These are phyloP conservation scores for Aricia agestis DNA, from an alignment of 1,140 invertebrate genomes.

Conservation along the genomic window DNA sequence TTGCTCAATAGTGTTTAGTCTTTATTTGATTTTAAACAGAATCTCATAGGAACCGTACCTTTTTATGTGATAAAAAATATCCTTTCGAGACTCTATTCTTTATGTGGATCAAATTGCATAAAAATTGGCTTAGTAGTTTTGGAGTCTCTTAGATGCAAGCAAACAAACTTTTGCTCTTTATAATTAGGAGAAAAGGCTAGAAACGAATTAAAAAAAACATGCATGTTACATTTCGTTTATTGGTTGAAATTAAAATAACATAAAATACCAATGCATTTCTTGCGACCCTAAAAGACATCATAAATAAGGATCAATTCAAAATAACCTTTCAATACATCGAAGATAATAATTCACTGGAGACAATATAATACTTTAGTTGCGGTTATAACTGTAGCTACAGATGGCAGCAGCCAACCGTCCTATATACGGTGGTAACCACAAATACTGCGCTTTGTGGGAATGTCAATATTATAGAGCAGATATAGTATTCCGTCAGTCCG, in stretches of 20 bases:
- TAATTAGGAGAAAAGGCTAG: too few species aligned
- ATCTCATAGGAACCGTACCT: too few species aligned
- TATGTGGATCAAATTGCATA: too few species aligned
- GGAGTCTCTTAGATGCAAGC: too few species aligned
- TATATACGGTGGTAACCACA: background rate
- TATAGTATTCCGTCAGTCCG: too few species aligned
- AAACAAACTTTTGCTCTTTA: too few species aligned
- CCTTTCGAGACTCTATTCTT: too few species aligned
- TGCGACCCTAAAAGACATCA: background rate
- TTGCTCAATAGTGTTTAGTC: too few species aligned
- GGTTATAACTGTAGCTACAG: constrained; percentile 6
- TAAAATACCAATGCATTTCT: background rate
- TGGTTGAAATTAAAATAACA: background rate
- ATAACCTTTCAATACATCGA: background rate
- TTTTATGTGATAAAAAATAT: too few species aligned
- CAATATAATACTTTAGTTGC: constrained; percentile 12
- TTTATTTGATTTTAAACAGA: too few species aligned
- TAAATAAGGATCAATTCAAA: background rate
- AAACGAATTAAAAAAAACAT: too few species aligned
- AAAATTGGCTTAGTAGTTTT: too few species aligned
- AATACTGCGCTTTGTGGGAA: background rate
- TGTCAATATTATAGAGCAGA: background rate
- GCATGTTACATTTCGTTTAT: background rate
- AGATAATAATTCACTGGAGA: background rate
- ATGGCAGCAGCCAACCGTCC: constrained; percentile 4